Conservation (phyloP, 2,113 vertebrate species). For the Prochilodus magdalenae region DNA sequence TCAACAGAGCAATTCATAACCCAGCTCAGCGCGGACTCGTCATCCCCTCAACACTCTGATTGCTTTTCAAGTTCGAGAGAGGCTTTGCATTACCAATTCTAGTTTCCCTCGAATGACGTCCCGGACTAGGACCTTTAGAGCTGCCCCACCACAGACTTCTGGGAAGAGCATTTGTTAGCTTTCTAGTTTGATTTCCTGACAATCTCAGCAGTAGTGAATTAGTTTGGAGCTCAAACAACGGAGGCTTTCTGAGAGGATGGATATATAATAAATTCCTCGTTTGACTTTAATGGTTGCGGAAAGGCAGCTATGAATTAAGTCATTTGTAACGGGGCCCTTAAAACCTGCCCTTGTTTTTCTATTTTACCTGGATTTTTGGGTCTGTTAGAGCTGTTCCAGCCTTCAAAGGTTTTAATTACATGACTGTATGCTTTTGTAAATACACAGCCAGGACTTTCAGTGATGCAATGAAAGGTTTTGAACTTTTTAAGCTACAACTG, state of each 20-base stretch:
- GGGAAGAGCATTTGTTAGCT: slow-evolving; percentile 11
- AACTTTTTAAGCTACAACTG: too few species aligned
- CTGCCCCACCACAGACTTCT: not conserved
- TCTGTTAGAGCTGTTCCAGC: not conserved
- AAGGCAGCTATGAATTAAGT: not conserved
- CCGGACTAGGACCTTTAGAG: not conserved
- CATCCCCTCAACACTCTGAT: slow-evolving; percentile 19
- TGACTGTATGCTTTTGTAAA: too few species aligned
- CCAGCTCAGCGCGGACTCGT: slow-evolving; percentile 9
- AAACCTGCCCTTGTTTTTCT: not conserved
- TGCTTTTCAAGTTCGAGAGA: slow-evolving; percentile 12
- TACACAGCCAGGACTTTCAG: too few species aligned
- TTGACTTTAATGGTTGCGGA: not conserved
- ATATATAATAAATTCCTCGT: not conserved
- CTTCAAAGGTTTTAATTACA: too few species aligned
- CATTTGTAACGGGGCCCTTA: not conserved
- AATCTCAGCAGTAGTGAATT: slow-evolving; percentile 17
- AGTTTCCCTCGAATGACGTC: slow-evolving; percentile 1
- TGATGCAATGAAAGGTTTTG: too few species aligned
- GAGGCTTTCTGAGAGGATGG: not conserved
- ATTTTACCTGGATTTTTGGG: not conserved
- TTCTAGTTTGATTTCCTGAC: slow-evolving; percentile 43
- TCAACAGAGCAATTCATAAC: slow-evolving; percentile 47
- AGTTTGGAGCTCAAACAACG: slow-evolving; percentile 7
- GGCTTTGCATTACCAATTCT: slow-evolving; percentile 29